Evolutionary conservation across 2,797 vertebrate species (phyloP).

Genomic region (Rhinophrynus dorsalis): DNA sequence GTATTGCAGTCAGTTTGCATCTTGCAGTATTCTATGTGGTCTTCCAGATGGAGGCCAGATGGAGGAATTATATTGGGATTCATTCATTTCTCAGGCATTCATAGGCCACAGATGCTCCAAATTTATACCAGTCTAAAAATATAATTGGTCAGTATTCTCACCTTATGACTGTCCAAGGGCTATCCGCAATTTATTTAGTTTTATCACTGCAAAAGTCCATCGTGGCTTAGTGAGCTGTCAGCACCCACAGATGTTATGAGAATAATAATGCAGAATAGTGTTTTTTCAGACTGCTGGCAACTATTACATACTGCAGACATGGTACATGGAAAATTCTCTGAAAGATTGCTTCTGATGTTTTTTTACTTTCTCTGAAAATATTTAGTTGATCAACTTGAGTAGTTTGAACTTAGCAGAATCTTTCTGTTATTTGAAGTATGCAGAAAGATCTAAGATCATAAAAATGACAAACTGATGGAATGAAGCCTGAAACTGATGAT

Average conservation of each 20-base stretch:
- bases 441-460: conserved; percentile 21
- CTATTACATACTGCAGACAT: neutral
- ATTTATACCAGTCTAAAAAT: too few species aligned
- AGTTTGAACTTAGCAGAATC: conserved; percentile 14
- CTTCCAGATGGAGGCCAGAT: neutral
- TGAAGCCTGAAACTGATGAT: conserved; percentile 1
- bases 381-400: conserved; percentile 16
- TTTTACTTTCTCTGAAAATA: conserved; percentile 23
- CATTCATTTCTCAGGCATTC: neutral
- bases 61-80: neutral
- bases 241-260: too few species aligned
- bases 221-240: too few species aligned
- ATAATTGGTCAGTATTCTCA: too few species aligned
- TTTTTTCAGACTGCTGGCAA: neutral
- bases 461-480: conserved; percentile 12
- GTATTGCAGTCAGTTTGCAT: neutral
- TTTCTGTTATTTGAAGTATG: conserved; percentile 40
- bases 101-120: neutral
- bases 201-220: too few species aligned
- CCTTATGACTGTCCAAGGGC: too few species aligned
- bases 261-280: neutral
- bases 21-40: neutral
- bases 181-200: too few species aligned
- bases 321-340: conserved; percentile 12
- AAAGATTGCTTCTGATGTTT: conserved; percentile 15